Percentiles rank a stretch among this genome's conserved stretches.
These are phyloP conservation scores for Malurus melanocephalus DNA, from an alignment of 2,113 vertebrate genomes.

Conservation along the genomic window DNA sequence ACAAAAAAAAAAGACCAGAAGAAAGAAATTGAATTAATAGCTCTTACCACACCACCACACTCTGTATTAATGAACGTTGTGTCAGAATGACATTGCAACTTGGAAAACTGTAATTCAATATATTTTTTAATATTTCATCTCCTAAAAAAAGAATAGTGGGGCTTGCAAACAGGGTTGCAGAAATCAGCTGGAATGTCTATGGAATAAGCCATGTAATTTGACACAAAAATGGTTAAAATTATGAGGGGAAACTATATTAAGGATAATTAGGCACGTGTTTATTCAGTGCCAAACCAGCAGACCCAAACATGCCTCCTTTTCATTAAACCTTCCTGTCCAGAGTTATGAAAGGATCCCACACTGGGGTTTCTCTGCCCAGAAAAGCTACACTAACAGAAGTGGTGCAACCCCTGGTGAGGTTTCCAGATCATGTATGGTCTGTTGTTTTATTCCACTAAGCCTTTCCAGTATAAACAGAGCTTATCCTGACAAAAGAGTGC, in stretches of 20 bases:
- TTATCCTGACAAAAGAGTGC: slow-evolving; percentile 7
- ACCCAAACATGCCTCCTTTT: not conserved
- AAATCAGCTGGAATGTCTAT: not conserved
- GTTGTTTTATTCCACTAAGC: slow-evolving; percentile 18
- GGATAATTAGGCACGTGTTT: not conserved
- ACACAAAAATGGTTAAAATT: not conserved
- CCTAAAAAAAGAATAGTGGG: not conserved
- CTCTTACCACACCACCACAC: slow-evolving; percentile 15
- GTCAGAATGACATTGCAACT: not conserved
- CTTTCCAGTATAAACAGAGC: slow-evolving; percentile 8
- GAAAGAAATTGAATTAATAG: slow-evolving; percentile 33
- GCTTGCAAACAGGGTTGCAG: not conserved
- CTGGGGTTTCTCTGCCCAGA: not conserved
- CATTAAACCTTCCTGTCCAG: not conserved
- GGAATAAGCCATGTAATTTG: not conserved
- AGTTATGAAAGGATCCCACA: not conserved
- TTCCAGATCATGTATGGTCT: slow-evolving; percentile 4
- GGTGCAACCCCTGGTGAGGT: not conserved
- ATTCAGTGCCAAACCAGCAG: not conserved
- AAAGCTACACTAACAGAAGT: not conserved
- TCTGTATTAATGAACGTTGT: not conserved
- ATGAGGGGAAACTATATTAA: not conserved
- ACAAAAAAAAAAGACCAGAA: not conserved
- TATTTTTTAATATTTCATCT: not conserved
- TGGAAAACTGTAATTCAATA: not conserved